Evolutionary conservation across 2,113 vertebrate genomes (phyloP).

Genomic region (Aptenodytes forsteri): DNA sequence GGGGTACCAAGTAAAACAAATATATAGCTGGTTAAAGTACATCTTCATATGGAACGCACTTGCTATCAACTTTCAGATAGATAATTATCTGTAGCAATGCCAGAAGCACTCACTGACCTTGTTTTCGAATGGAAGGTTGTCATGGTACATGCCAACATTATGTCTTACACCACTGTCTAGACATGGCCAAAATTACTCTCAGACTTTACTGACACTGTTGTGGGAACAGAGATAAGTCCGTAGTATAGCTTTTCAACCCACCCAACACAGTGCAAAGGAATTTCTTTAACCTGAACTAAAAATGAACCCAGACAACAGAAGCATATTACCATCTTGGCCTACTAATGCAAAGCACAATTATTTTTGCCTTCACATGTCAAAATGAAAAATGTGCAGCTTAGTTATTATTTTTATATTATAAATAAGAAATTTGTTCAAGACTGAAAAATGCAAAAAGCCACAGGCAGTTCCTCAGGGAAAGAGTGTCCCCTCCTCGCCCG

Average conservation of each 20-base stretch:
- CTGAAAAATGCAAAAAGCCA: background rate
- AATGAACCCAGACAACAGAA: background rate
- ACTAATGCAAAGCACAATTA: background rate
- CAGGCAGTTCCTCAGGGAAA: background rate
- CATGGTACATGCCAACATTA: background rate
- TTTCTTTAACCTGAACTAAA: background rate
- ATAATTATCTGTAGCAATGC: background rate
- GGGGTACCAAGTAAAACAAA: background rate
- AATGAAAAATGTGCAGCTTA: background rate
- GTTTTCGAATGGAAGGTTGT: background rate
- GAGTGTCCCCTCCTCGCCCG: background rate
- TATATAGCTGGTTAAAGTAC: background rate
- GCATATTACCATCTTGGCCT: background rate
- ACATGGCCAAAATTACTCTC: background rate
- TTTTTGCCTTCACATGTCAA: background rate
- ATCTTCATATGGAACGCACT: background rate
- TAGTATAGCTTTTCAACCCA: background rate
- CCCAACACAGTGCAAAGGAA: background rate
- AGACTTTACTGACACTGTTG: background rate
- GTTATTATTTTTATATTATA: background rate
- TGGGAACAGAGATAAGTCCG: background rate
- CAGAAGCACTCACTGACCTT: background rate
- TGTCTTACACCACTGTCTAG: background rate
- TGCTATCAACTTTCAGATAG: background rate
- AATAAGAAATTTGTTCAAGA: background rate